These are phyloP conservation scores for Conus canariensis DNA, from an alignment of 2,888 invertebrate species.

Conservation along the genomic window DNA sequence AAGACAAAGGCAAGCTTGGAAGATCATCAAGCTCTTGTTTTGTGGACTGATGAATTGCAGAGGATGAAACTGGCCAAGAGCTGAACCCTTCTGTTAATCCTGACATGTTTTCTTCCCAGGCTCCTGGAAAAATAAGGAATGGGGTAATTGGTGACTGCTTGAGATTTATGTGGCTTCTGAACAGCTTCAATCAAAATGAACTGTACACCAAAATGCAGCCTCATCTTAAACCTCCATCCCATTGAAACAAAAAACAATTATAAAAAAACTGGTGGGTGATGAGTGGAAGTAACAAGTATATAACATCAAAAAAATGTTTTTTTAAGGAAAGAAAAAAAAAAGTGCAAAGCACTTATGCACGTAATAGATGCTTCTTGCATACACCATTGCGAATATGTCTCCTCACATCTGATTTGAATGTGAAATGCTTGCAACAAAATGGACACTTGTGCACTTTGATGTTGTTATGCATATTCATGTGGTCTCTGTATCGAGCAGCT, in stretches of 20 bases:
- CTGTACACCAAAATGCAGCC: not conserved
- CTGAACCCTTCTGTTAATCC: not conserved
- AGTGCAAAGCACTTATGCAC: not conserved
- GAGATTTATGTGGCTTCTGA: not conserved
- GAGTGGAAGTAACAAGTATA: too few relatives aligned
- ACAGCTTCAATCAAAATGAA: not conserved
- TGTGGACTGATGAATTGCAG: not conserved
- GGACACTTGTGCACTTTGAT: constrained; percentile 29
- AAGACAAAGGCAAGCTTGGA: not conserved
- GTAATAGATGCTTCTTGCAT: not conserved
- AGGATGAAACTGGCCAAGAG: not conserved
- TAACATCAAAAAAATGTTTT: not conserved
- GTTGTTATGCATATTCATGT: constrained; percentile 35
- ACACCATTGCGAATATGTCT: constrained; percentile 23
- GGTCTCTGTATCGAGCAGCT: constrained; percentile 10
- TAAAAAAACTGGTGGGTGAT: too few relatives aligned
- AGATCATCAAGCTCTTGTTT: not conserved
- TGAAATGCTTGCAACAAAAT: constrained; percentile 8
- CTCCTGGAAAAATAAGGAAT: constrained; percentile 27
- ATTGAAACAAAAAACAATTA: not conserved
- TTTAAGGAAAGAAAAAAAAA: too few relatives aligned
- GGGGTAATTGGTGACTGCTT: not conserved
- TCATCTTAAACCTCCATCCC: too few relatives aligned
- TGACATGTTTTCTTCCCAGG: not conserved
- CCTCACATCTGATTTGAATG: constrained; percentile 11